Evolutionary conservation across 1,140 invertebrate species (phyloP).

Genomic region (Calliphora vicina): DNA sequence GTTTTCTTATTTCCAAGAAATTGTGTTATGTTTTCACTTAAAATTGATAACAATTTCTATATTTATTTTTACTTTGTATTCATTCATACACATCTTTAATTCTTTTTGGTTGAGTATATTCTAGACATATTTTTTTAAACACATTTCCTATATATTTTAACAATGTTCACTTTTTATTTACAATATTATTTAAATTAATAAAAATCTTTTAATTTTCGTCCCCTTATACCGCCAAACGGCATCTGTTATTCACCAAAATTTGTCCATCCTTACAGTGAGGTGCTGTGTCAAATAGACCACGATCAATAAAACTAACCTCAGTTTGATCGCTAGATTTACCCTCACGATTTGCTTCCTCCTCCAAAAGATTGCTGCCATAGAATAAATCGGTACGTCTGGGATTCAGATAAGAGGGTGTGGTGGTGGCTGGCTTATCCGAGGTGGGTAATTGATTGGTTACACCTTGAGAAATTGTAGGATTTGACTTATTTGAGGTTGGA

Average conservation of each 20-base stretch:
- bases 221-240: neutral
- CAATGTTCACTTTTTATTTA: neutral
- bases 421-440: neutral
- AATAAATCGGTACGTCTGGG: neutral
- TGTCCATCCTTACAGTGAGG: neutral
- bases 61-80: too few species aligned
- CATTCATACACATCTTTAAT: too few species aligned
- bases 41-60: too few species aligned
- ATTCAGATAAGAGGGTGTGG: neutral
- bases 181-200: too few species aligned
- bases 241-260: neutral
- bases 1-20: too few species aligned
- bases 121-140: too few species aligned
- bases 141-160: too few species aligned
- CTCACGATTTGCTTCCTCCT: neutral
- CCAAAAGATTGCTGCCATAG: neutral
- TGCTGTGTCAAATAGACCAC: neutral
- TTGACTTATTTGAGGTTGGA: neutral
- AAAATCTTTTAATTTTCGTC: neutral
- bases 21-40: too few species aligned
- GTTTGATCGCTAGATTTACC: neutral
- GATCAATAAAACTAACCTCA: neutral
- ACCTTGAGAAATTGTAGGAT: neutral
- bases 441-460: neutral
- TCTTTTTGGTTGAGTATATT: too few species aligned